Evolutionary conservation across 2,797 vertebrate species (phyloP), one percentile per base, ranked within the genome.

Genomic region (Pseudotriccus pelzelni): DNA sequence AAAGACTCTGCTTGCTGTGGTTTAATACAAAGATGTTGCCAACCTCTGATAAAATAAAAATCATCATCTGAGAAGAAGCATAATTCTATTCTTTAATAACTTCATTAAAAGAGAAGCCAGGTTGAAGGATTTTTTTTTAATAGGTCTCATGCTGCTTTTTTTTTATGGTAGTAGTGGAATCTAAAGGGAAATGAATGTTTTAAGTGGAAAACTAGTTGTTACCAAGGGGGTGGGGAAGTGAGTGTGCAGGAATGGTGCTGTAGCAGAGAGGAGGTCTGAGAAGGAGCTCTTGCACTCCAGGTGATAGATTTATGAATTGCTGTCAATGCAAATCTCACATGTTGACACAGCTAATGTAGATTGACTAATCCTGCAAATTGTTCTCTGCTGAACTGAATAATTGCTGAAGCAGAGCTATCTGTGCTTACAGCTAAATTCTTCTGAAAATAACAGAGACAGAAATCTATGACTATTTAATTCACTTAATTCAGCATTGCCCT

Each of bases 31-130:
- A 97, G 86, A 94, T 95, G 87, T 97, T 95, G 87, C 90, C 93
- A 97, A 93, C 90, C 97, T 97, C 87, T 97, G 85, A 87, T 97
- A 90, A 97, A 97, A 97, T 94, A 74, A 92, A 97, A 94, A 63
- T n/a, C 75, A 74, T 97, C 90, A 93, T 55, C 68, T 50, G 82
- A 87, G 81, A 96, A 96, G 90, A 96, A 75, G 27, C 50, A 19
- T 52, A 52, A 30, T 30, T 52, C 49, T 52, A n/a, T 87, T 92
- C 93, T 86, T 81, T 93, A 94, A 73, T 96, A 94, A 55, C 25
- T 90, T 83, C 46, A 89, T 97, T 94, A 91, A 86, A 97, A 97
- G 28, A 58, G 21, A 92, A 68, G 77, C 82, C 90, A 77, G 90
- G 78, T 37, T 91, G 74, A 97, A 96, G 88, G 46, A 22, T 23